Evolutionary conservation across 2,797 vertebrate genomes (phyloP), one percentile per base, ranked within the genome.

Genomic region (Poecilia gillii): DNA sequence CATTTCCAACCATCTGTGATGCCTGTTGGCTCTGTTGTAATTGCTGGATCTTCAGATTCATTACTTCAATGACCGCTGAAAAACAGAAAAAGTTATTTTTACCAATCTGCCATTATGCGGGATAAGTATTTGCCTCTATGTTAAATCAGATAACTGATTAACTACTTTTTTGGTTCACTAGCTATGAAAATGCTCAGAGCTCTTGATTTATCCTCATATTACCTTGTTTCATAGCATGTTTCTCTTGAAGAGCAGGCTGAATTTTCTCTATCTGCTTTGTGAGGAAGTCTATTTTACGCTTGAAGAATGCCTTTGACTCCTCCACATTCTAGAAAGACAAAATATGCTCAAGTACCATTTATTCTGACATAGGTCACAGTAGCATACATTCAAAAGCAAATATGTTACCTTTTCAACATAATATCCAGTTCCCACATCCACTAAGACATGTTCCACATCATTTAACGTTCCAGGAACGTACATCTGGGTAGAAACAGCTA

Each of bases 251-350:
- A 1, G 97, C 96, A 1, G 97, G 98, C 74, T 99, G 98, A 90
- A 99, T 97, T 88, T 98, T 99, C 91, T 99, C 98, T 90, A 99
- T 99, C 88, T 99, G 98, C 88, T 98, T 98, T 9, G 97, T 98
- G 53, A 99, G 96, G 82, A 99, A 99, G 36, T 99, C 97, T 66
- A 98, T 96, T 89, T 99, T 99, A 36, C 97, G 96, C 88, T 97
- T 98, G 93, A 99, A 98, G 91, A 99, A 99, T 25, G 95, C 93
- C 79, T 96, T 97, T 59, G 97, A 96, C 46, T 97, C 96, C 0
- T 94, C 94, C 6, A 97, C 97, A 2, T 95, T 96, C 97, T 99
- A 86, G 33, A 79, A 45, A 81, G 2, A 55, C 16, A 84, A 77
- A 81, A 75, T 4, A 6, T 28, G 73, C 39, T 14, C 28, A 53